Conservation (phyloP, 2,888 invertebrate species). For the Cylloceria caligata region DNA sequence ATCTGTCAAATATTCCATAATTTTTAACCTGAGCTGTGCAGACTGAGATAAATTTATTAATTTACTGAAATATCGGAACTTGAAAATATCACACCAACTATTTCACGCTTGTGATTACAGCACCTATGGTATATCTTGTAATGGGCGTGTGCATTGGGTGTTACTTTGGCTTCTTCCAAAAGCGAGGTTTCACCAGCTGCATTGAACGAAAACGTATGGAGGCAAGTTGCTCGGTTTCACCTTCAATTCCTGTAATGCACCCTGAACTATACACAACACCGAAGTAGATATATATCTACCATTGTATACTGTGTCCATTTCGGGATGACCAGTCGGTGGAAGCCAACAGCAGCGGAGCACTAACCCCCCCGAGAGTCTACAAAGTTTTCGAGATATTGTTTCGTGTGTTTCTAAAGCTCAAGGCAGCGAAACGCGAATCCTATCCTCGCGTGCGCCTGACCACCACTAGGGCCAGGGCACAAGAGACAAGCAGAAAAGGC, state of each 20-base stretch:
- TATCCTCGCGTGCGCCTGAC: conserved; percentile 18
- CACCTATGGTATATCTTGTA: background rate
- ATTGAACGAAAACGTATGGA: conserved; percentile 33
- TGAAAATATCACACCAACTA: background rate
- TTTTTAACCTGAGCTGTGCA: no score
- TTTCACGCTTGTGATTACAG: background rate
- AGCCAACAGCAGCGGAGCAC: conserved; percentile 32
- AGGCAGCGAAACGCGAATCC: conserved; percentile 27
- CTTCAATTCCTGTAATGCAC: conserved; percentile 5
- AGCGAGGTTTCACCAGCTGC: conserved; percentile 13
- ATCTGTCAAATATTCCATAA: no score
- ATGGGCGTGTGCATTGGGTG: background rate
- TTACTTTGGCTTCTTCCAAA: conserved; percentile 10
- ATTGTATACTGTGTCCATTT: background rate
- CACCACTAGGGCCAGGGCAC: background rate
- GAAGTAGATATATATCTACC: background rate
- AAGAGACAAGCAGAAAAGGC: conserved; percentile 14
- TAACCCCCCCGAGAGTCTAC: conserved; percentile 31
- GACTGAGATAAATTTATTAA: background rate
- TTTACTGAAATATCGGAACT: background rate
- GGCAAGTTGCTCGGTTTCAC: conserved; percentile 19
- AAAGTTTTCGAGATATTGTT: conserved; percentile 51
- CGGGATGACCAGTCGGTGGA: conserved; percentile 29
- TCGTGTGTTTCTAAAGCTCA: conserved; percentile 39
- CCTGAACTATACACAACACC: conserved; percentile 2